A percentile compares a stretch with the other conserved stretches of the same genome.
phyloP scores from a whole-genome alignment of 2,113 vertebrate species.

The Ariopsis seemanni region DNA sequence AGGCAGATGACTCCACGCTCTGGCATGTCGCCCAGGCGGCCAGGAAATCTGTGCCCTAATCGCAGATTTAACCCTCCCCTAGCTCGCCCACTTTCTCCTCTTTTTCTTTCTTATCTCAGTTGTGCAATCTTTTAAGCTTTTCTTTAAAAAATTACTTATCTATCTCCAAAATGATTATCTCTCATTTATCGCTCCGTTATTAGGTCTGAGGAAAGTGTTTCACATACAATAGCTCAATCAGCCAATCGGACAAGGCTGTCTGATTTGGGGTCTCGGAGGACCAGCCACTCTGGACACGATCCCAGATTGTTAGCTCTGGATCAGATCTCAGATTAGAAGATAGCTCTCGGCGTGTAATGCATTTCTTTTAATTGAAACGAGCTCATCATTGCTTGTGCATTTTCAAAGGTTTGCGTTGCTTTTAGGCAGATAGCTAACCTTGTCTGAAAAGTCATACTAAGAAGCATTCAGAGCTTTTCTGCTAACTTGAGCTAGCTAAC shows the following conservation, averaged over 20 bases:
- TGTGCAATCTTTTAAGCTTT: background rate
- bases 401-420: background rate
- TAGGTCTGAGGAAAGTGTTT: constrained; percentile 1
- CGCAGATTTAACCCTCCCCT: constrained; percentile 36
- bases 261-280: constrained; percentile 33
- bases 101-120: constrained; percentile 12
- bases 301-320: constrained; percentile 20
- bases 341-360: background rate
- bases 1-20: constrained; percentile 37
- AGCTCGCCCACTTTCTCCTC: background rate
- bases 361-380: background rate
- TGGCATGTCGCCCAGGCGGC: constrained; percentile 31
- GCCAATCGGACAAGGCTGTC: constrained; percentile 29
- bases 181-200: constrained; percentile 8
- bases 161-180: background rate
- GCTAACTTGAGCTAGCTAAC: too few relatives aligned
- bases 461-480: too few relatives aligned
- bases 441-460: background rate
- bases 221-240: constrained; percentile 28
- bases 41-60: constrained; percentile 33
- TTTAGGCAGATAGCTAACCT: background rate
- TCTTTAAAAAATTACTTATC: background rate
- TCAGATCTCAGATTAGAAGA: constrained; percentile 3
- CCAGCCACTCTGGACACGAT: constrained; percentile 12
- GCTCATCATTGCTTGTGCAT: background rate